Percentiles rank a stretch among this genome's conserved stretches.
Evolutionary conservation across 2,888 invertebrate genomes (phyloP).

Genomic region (Allacma fusca): DNA sequence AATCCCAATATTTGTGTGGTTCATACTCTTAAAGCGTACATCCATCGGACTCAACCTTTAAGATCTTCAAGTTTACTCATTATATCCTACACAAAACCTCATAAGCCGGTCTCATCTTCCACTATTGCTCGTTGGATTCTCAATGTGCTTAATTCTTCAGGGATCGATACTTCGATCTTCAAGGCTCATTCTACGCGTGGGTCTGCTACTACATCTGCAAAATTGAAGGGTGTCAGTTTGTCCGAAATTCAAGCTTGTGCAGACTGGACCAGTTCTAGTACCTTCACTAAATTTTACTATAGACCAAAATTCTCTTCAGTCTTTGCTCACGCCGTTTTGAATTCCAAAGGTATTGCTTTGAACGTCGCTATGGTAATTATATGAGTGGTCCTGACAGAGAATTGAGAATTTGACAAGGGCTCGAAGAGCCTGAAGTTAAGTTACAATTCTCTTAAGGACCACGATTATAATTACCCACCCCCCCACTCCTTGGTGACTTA

Average conservation of each 20-base stretch:
- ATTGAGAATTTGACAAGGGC: neutral
- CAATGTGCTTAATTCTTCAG: neutral
- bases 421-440: neutral
- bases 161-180: neutral
- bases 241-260: neutral
- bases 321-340: no score
- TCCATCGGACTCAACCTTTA: neutral
- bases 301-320: no score
- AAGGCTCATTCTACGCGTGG: neutral
- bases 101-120: neutral
- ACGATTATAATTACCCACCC: neutral
- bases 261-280: neutral
- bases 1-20: neutral
- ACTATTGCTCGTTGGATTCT: neutral
- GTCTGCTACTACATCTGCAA: neutral
- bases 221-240: neutral
- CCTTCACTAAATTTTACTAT: no score
- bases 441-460: conserved; percentile 8
- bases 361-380: conserved; percentile 8
- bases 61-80: neutral
- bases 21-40: neutral
- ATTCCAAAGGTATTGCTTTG: no score
- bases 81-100: neutral
- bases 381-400: conserved; percentile 1
- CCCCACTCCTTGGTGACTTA: neutral